Conservation (phyloP, 2,888 invertebrate species). For the Branchinecta sandiegonensis region DNA sequence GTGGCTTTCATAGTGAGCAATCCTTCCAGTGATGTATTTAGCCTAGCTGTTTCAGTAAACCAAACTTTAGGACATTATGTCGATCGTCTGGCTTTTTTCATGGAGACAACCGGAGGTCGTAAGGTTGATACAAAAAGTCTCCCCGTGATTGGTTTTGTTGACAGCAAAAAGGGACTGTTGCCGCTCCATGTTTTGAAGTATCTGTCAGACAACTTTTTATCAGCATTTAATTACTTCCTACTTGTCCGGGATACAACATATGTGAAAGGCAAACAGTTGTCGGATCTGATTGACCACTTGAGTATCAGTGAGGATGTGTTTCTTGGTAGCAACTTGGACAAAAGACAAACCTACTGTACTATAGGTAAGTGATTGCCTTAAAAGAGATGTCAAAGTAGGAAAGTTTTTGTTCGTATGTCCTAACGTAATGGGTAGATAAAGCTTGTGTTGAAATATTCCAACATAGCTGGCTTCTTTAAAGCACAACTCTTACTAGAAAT, state of each 20-base stretch:
- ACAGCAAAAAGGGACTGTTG: constrained; percentile 54
- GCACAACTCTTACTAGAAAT: too few species aligned
- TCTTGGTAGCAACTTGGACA: neutral
- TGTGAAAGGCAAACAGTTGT: constrained; percentile 60
- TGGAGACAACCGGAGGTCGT: constrained; percentile 39
- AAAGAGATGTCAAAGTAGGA: too few species aligned
- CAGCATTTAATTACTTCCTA: constrained; percentile 85
- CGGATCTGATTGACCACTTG: constrained; percentile 54
- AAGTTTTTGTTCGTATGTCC: too few species aligned
- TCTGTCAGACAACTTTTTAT: constrained; percentile 69
- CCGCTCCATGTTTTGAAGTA: constrained; percentile 81
- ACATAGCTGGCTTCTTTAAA: too few species aligned
- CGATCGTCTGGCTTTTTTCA: constrained; percentile 67
- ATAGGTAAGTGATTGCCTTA: constrained; percentile 40
- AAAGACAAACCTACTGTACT: constrained; percentile 38
- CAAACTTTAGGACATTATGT: constrained; percentile 68
- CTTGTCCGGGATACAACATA: constrained; percentile 70
- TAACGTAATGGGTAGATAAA: too few species aligned
- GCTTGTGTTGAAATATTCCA: too few species aligned
- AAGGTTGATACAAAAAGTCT: constrained; percentile 36
- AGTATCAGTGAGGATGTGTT: constrained; percentile 65
- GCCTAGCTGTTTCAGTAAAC: constrained; percentile 58
- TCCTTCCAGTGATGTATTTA: constrained; percentile 53
- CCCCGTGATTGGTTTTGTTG: constrained; percentile 74
- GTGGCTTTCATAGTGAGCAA: constrained; percentile 68